These are phyloP conservation scores for Antidorcas marsupialis DNA, from an alignment of 2,113 vertebrate genomes.

Conservation along the genomic window DNA sequence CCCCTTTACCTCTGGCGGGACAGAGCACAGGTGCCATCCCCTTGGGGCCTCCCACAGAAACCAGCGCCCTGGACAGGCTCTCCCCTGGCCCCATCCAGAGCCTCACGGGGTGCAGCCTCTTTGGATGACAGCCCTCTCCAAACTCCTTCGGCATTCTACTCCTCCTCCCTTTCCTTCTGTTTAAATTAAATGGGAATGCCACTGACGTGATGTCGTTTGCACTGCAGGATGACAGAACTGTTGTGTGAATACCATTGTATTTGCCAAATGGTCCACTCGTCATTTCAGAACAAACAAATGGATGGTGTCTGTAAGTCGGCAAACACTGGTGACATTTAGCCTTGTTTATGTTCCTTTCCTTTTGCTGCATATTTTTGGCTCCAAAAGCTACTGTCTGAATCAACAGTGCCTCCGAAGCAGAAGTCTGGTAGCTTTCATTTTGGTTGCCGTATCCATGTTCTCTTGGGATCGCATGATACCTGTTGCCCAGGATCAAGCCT, in stretches of 20 bases:
- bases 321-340: slow-evolving; percentile 85
- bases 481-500: not conserved
- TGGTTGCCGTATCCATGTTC: not conserved
- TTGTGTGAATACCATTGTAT: slow-evolving; percentile 77
- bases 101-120: slow-evolving; percentile 4
- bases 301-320: slow-evolving; percentile 83
- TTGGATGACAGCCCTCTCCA: slow-evolving; percentile 65
- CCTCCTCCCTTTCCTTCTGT: slow-evolving; percentile 23
- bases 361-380: slow-evolving; percentile 82
- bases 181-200: slow-evolving; percentile 79
- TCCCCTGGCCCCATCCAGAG: not conserved
- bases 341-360: slow-evolving; percentile 85
- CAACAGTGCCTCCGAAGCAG: slow-evolving; percentile 78
- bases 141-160: slow-evolving; percentile 70
- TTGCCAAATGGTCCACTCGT: slow-evolving; percentile 83
- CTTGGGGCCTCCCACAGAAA: not conserved
- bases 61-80: too few relatives aligned
- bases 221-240: slow-evolving; percentile 77
- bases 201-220: slow-evolving; percentile 76
- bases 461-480: not conserved
- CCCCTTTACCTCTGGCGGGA: not conserved
- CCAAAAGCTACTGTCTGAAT: slow-evolving; percentile 80
- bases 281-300: slow-evolving; percentile 84
- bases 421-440: slow-evolving; percentile 61
- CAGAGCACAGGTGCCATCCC: not conserved